Conservation (phyloP, 2,888 invertebrate species). For the Falcaria lacertinaria region DNA sequence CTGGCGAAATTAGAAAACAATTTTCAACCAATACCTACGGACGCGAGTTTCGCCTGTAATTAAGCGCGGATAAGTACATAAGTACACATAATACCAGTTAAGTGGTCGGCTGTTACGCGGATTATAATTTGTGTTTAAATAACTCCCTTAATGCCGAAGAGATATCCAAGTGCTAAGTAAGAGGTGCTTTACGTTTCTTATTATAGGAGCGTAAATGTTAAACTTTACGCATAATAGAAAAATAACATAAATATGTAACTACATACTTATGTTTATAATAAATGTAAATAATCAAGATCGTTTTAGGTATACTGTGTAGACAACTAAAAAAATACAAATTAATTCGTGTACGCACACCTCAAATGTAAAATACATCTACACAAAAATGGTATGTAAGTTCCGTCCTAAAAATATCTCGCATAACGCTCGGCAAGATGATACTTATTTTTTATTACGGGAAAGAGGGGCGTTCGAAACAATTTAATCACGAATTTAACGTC, state of each 20-base stretch:
- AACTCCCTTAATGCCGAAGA: not conserved
- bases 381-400: constrained; percentile 1
- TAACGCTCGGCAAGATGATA: constrained; percentile 43
- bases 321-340: too few species aligned
- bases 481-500: constrained; percentile 71
- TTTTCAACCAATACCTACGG: constrained; percentile 45
- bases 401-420: constrained; percentile 19
- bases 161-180: not conserved
- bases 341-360: too few species aligned
- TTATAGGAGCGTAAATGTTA: not conserved
- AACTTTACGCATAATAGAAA: not conserved
- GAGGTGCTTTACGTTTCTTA: not conserved
- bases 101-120: constrained; percentile 1
- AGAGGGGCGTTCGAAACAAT: constrained; percentile 57
- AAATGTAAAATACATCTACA: too few species aligned
- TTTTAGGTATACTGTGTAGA: too few species aligned
- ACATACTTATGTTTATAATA: too few species aligned
- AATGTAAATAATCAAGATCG: too few species aligned
- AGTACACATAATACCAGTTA: constrained; percentile 3
- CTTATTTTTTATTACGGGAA: constrained; percentile 54
- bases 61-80: not conserved
- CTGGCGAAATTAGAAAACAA: constrained; percentile 68
- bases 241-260: too few species aligned
- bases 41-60: constrained; percentile 11
- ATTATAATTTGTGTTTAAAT: constrained; percentile 3